phyloP scores from a whole-genome alignment of 2,113 vertebrate species.

The Vicugna pacos region DNA sequence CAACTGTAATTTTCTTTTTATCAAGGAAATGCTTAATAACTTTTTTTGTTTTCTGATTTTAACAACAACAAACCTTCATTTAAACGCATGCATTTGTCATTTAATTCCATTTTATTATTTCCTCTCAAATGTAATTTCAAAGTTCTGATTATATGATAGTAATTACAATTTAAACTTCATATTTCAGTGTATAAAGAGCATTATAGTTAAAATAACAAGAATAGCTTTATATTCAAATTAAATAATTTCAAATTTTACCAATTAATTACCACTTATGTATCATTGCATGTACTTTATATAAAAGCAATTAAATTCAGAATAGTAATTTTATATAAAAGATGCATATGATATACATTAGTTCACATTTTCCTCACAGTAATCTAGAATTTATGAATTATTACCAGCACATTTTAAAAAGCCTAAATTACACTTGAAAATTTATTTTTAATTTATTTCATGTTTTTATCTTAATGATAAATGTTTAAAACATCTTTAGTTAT shows the following conservation, averaged over 20 bases:
- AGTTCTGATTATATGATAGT: not conserved
- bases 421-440: slow-evolving; percentile 11
- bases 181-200: not conserved
- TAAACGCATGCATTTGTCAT: slow-evolving; percentile 8
- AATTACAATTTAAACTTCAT: not conserved
- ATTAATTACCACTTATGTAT: not conserved
- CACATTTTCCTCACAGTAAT: not conserved
- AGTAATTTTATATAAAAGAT: slow-evolving; percentile 10
- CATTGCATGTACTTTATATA: not conserved
- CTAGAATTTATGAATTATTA: slow-evolving; percentile 44
- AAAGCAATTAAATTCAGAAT: not conserved
- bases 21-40: slow-evolving; percentile 40
- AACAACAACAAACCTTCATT: not conserved
- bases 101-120: slow-evolving; percentile 47
- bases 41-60: slow-evolving; percentile 39
- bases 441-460: not conserved
- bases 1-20: slow-evolving; percentile 65
- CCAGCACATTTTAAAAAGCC: not conserved
- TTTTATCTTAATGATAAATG: slow-evolving; percentile 36
- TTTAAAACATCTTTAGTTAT: slow-evolving; percentile 17
- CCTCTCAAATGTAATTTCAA: slow-evolving; percentile 15
- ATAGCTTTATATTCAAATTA: not conserved
- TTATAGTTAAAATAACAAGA: slow-evolving; percentile 38
- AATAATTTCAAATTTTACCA: slow-evolving; percentile 25
- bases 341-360: not conserved